Evolutionary conservation across 2,888 invertebrate genomes (phyloP), one percentile per base, ranked within the genome.

Genomic region (Dryobota labecula): DNA sequence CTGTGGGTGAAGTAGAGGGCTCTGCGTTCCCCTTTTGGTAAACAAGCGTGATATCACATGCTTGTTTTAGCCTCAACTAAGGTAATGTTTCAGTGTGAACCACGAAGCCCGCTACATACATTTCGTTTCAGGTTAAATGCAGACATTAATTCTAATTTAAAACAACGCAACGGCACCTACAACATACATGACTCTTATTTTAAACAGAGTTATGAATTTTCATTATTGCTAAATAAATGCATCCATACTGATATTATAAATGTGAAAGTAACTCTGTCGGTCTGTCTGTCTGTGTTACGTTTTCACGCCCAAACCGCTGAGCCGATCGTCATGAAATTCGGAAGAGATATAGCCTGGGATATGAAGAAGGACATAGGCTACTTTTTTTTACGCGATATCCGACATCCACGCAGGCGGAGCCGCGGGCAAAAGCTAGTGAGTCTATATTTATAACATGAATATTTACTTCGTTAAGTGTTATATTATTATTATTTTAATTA

Each of bases 141-240:
- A 24, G 13, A 47, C 76, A 73, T 76, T 73, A 41, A 53, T 74
- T 70, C 49, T 61, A 56, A 77, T 74, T 74, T 74, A 60, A 56
- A 70, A 15, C 47, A 18, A 38, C 61, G 24, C 77, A 30, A 3
- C 8, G 30, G 58, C 18, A 36, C 54, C 27, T 27, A 71, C 51
- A 13, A 71, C 51, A 13, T 63, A 63, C 75, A 72, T 36, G 78
- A n/a, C 1, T 78, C 11, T 43, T 30, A 51, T 53, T 78, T 71
- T 61, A 71, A 53, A 75, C 38, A 63, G 15, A 41, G 7, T 49
- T 47, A 78, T 72, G 41, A 71, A 62, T 41, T 60, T 47, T 47
- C 53, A 63, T 78, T 58, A 51, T 24, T 53, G 3, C 15, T 41
- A n/a, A 18, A n/a, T n/a, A n/a, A n/a, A n/a, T n/a, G n/a, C n/a